These are phyloP conservation scores for Halichoeres trimaculatus DNA, from an alignment of 2,113 vertebrate genomes.

Conservation along the genomic window DNA sequence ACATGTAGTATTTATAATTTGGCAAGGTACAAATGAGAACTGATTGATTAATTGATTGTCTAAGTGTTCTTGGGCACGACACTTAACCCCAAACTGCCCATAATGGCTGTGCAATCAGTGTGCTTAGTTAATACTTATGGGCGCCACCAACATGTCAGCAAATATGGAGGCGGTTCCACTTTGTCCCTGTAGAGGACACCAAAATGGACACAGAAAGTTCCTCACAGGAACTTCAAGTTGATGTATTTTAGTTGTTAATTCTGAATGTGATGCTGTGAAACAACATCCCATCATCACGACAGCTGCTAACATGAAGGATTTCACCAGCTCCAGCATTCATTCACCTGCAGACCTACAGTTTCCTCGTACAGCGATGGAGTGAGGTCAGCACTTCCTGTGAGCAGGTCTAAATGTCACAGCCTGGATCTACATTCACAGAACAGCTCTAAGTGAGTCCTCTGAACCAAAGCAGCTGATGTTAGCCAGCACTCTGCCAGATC, in stretches of 20 bases:
- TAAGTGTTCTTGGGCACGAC: no score
- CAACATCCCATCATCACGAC: neutral
- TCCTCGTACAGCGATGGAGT: neutral
- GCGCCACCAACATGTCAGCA: no score
- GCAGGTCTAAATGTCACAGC: slow-evolving; percentile 16
- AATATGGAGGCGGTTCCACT: no score
- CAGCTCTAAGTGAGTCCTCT: neutral
- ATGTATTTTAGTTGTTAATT: neutral
- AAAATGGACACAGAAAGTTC: neutral
- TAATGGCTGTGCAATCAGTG: no score
- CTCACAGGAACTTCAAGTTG: no score
- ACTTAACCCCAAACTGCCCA: no score
- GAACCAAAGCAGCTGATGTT: slow-evolving; percentile 44
- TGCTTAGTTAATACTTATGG: no score
- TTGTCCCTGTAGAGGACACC: no score
- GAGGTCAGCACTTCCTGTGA: slow-evolving; percentile 3
- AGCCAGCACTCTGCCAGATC: slow-evolving; percentile 47
- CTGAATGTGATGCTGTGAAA: slow-evolving; percentile 7
- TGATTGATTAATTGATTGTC: no score
- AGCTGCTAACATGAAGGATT: slow-evolving; percentile 1
- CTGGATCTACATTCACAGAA: neutral
- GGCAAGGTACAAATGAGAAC: no score
- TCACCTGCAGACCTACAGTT: neutral
- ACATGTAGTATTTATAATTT: no score
- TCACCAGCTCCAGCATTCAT: neutral